Base-by-base conservation (phyloP, 1,140 invertebrate genomes). In the Rhyzopertha dominica region DNA sequence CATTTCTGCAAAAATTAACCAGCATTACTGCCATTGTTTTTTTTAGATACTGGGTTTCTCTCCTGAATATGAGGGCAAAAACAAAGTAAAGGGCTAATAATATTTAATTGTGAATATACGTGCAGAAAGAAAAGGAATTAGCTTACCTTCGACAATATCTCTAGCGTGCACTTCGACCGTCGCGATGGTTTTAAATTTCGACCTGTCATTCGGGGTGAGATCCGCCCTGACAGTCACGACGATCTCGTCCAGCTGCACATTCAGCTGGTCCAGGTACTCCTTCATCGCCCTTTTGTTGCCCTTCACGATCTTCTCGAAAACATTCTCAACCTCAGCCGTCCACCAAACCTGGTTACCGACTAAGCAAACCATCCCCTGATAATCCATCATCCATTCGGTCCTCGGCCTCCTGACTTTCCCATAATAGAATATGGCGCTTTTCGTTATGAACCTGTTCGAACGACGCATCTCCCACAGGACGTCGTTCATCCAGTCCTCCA, bases 271-370 rank as follows among this genome's bases (percentile, higher is more conserved):
- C 8, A 93, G 71, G 68, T 91, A 92, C 58, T 91, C 84, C 68
- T 92, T 93, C 87, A 95, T 92, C 0, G 88, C 85, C 14, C 80
- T 69, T 63, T 90, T 90, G 26, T 84, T 77, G 4, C 90, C 90
- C 54, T 77, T 75, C 10, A 75, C 71, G 17, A 88, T 83, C 61
- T 85, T 83, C 1, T 70, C 63, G 59, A 95, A 94, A 0, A 89
- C 84, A 59, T 94, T 84, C 65, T 95, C 90, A 1, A 90, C 87
- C 71, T 94, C 90, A 14, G 85, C 87, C 0, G 90, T 94, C 90
- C 90, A 95, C 90, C 90, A 95, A 7, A 94, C 84, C 58, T 87
- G 83, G 73, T 90, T 90, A 0, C 83, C 82, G 0, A 82, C 85
- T 1, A 94, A 68, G 53, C 86, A 81, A 18, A 93, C 78, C 88